Evolutionary conservation across 2,888 invertebrate genomes (phyloP), one percentile per base, ranked within the genome.

Genomic region (Chymomyza procnemis): DNA sequence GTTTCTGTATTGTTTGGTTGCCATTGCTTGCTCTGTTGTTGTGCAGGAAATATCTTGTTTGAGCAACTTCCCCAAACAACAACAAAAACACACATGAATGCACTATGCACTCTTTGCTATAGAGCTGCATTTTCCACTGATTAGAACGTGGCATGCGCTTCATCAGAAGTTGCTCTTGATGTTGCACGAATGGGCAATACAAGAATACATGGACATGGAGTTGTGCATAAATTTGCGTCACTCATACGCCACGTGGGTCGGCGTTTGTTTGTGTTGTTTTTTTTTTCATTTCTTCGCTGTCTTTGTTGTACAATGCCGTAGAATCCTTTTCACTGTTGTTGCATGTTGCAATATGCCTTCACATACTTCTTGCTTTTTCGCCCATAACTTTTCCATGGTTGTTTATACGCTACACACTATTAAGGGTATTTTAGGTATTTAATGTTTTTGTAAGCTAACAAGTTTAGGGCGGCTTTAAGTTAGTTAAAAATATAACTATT

Each of bases 211-310:
- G 34, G 12, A 12, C 34, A 41, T 12, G 12, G 34, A 9, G 3
- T 41, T 41, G 34, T 12, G 34, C 34, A 83, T 83, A 83, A 83
- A 83, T 83, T 85, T 86, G 81, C 87, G 83, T 86, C 85, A 80
- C 74, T 87, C 83, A 83, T 83, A 86, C 83, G 83, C 79, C 83
- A 87, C 81, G 83, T 83, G 85, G 88, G 83, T 56, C 65, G 81
- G 81, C 74, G 70, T 71, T 69, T 47, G 58, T 46, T 58, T 58
- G 18, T 46, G 34, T 16, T 57, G 57, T 14, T 34, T 52, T 22
- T 64, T 46, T 30, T 21, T n/a, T 22, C 19, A 21, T 22, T 22
- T 14, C 30, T 12, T 46, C 22, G 41, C n/a, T n/a, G 55, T 8
- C 55, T 19, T 12, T 59, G 8, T 19, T 46, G 54, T 59, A 30